Evolutionary conservation across 2,797 vertebrate genomes (phyloP).

Genomic region (Anas flavirostris): DNA sequence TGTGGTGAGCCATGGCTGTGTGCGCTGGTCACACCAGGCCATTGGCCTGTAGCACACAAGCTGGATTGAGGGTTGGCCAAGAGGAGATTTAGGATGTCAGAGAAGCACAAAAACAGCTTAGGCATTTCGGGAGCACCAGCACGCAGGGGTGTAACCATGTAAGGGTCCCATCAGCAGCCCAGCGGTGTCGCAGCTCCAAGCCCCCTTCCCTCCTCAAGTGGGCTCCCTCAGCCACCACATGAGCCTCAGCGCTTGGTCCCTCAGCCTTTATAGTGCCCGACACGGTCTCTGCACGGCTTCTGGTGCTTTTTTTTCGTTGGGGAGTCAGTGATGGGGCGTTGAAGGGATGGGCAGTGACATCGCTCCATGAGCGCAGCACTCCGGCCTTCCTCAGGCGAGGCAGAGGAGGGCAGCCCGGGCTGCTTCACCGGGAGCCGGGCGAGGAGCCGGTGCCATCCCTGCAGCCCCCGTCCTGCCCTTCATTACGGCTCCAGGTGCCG

Average conservation of each 20-base stretch:
- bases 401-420: no score
- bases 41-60: not conserved
- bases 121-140: not conserved
- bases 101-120: not conserved
- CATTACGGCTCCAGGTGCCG: constrained; percentile 21
- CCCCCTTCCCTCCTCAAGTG: not conserved
- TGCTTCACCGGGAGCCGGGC: not conserved
- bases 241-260: not conserved
- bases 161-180: no score
- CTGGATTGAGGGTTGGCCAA: not conserved
- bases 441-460: not conserved
- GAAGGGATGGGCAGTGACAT: not conserved
- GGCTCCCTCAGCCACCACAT: not conserved
- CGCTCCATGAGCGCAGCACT: no score
- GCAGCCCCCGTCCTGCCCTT: constrained; percentile 3
- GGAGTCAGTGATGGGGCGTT: not conserved
- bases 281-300: not conserved
- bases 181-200: not conserved
- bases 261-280: not conserved
- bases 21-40: not conserved
- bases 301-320: not conserved
- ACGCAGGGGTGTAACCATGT: not conserved
- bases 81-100: not conserved
- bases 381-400: no score
- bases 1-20: not conserved